A percentile compares a stretch with the other conserved stretches of the same genome.
Evolutionary conservation across 2,113 vertebrate genomes (phyloP).

Genomic region (Narcine bancroftii): DNA sequence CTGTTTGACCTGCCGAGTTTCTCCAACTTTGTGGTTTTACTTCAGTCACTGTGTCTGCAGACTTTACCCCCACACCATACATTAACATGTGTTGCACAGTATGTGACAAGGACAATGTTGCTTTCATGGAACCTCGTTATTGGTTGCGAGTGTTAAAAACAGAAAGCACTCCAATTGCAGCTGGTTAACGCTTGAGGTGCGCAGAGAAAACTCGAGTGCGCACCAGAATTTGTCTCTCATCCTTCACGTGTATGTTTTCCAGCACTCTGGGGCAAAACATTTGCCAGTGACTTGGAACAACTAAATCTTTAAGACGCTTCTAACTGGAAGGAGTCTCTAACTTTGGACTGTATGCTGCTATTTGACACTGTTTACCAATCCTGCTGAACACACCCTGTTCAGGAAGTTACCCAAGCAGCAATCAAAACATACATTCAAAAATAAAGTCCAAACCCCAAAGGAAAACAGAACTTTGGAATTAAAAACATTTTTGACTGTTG

Average conservation of each 20-base stretch:
- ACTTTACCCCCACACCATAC: background rate
- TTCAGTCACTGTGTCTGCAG: no score
- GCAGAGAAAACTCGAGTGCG: no score
- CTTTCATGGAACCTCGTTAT: background rate
- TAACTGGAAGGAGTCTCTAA: background rate
- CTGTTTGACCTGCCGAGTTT: no score
- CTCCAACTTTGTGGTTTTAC: no score
- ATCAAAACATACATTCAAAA: conserved; percentile 24
- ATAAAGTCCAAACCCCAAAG: conserved; percentile 25
- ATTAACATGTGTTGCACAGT: background rate
- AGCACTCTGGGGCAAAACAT: no score
- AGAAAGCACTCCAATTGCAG: no score
- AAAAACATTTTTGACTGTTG: background rate
- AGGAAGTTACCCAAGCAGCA: conserved; percentile 22
- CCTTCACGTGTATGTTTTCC: no score
- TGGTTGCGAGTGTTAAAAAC: no score
- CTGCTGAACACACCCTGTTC: conserved; percentile 19
- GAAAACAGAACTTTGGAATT: conserved; percentile 28
- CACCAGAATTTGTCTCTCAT: no score
- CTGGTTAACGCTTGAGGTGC: no score
- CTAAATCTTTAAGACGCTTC: background rate
- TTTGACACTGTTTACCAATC: conserved; percentile 13
- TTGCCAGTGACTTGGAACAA: background rate
- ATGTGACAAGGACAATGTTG: background rate
- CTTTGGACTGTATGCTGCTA: background rate